Evolutionary conservation across 1,140 invertebrate genomes (phyloP), one percentile per base, ranked within the genome.

Genomic region (Temnothorax nylanderi): DNA sequence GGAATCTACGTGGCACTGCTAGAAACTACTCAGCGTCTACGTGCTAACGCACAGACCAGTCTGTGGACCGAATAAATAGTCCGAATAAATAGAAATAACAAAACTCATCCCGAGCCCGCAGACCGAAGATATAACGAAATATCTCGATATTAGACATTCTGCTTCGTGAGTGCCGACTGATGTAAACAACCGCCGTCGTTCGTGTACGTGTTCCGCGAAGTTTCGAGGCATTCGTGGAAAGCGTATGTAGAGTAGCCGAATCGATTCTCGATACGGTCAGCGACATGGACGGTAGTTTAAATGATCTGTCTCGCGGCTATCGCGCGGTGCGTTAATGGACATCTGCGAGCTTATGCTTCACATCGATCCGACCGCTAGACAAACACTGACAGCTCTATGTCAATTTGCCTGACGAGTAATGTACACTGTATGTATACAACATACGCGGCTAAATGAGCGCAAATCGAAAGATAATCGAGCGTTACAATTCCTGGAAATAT

Each of bases 401-500:
- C 49, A 47, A 71, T 74, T 62, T 58, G 13, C 41, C 18, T 10
- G 69, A 60, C 34, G 13, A 8, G 54, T 74, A 8, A 62, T 49
- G 26, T 44, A 47, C 34, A 4, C 18, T 16, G 18, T 13, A 58
- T 5, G 47, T 18, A 41, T 1, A 41, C 56, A 60, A 18, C 10
- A 58, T 37, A 32, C 8, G 21, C 64, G 18, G 49, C 13, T 51
- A 41, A 49, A 76, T 18, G 41, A 49, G 47, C n/a, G 8, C 49
- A 47, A 54, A 60, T 47, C 34, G 60, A n/a, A 13, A 34, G 51
- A 65, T 78, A 78, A 74, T 85, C 72, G 26, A 2, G 16, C 41
- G 11, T 16, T 77, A 85, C 26, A 10, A 77, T 77, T 85, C 60
- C 16, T 49, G 51, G 60, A 85, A 78, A 85, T n/a, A 26, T 26